Percentiles rank a stretch among this genome's conserved stretches.
Conservation (phyloP, 2,888 invertebrate species). For the Cremastobaeus sp. region DNA sequence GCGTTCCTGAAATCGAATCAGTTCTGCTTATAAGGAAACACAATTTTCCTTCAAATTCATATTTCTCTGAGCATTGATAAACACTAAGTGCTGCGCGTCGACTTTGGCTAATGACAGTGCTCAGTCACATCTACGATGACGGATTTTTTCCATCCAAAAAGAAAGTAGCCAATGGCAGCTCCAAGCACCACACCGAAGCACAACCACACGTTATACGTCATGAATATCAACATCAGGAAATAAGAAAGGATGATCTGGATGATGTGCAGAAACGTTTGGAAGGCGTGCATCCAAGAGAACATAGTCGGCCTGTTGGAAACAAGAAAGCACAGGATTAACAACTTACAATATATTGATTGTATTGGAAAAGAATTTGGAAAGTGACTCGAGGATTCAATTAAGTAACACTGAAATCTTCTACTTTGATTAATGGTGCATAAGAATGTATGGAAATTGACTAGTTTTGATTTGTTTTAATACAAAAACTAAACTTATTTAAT, state of each 20-base stretch:
- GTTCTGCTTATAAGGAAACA: background rate
- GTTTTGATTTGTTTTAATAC: too few relatives aligned
- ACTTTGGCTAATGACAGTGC: slow-evolving; percentile 89
- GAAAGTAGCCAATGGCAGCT: slow-evolving; percentile 93
- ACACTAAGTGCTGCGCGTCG: background rate
- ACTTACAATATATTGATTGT: too few relatives aligned
- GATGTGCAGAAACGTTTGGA: slow-evolving; percentile 93
- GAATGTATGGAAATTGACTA: too few relatives aligned
- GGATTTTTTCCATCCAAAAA: slow-evolving; percentile 97
- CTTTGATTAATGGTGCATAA: too few relatives aligned
- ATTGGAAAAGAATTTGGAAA: too few relatives aligned
- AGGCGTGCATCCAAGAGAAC: slow-evolving; percentile 89
- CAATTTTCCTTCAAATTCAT: too few relatives aligned
- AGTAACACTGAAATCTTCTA: too few relatives aligned
- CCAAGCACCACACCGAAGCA: slow-evolving; percentile 93
- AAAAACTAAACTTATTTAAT: too few relatives aligned
- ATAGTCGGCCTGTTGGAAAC: slow-evolving; percentile 86
- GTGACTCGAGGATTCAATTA: too few relatives aligned
- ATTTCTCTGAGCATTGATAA: background rate
- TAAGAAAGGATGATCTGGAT: slow-evolving; percentile 94
- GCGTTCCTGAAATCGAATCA: too few relatives aligned
- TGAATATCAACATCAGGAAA: slow-evolving; percentile 96
- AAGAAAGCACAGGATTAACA: too few relatives aligned
- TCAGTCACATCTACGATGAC: slow-evolving; percentile 96
- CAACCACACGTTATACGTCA: slow-evolving; percentile 98